phyloP scores from a whole-genome alignment of 2,113 vertebrate species.

The Sakesphorus luctuosus region DNA sequence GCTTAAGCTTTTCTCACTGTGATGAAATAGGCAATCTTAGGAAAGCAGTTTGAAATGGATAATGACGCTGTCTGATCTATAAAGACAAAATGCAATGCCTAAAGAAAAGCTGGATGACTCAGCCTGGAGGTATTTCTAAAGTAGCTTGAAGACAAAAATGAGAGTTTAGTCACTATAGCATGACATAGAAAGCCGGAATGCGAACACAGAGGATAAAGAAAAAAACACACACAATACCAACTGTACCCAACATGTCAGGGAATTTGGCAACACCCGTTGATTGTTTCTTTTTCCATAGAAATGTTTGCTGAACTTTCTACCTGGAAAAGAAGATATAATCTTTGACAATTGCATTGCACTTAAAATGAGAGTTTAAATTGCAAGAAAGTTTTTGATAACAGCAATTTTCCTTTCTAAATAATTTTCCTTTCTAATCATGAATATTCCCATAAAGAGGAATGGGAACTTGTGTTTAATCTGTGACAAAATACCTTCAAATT shows the following conservation, averaged over 20 bases:
- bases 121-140: constrained; percentile 9
- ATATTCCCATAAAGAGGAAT: not conserved
- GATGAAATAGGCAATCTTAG: not conserved
- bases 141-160: not conserved
- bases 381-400: not conserved
- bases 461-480: not conserved
- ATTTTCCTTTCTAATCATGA: constrained; percentile 13
- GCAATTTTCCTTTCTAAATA: constrained; percentile 18
- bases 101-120: constrained; percentile 31
- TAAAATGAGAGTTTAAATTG: constrained; percentile 1
- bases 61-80: not conserved
- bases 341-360: not conserved
- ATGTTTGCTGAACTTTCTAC: not conserved
- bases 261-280: not conserved
- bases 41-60: not conserved
- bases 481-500: not conserved
- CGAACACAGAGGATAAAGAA: not conserved
- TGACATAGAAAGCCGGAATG: not conserved
- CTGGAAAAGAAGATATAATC: not conserved
- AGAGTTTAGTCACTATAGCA: not conserved
- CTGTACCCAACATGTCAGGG: not conserved
- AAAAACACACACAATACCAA: not conserved
- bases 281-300: not conserved
- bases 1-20: not conserved
- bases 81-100: not conserved